A percentile compares a stretch with the other conserved stretches of the same genome.
Evolutionary conservation across 1,140 invertebrate genomes (phyloP).

Genomic region (Drosophila kepulauana): DNA sequence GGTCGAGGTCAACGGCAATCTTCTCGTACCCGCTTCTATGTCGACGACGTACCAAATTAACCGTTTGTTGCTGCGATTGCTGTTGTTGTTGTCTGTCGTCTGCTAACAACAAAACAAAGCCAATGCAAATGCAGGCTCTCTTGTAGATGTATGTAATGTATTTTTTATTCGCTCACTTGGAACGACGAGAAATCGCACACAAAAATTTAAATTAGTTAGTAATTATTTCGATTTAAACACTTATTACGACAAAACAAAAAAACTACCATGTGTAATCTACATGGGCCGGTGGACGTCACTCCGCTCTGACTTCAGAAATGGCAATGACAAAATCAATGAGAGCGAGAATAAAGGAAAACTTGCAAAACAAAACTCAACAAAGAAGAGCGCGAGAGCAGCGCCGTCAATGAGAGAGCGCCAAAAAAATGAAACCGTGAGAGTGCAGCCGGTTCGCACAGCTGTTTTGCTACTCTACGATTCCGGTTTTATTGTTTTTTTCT

Average conservation of each 20-base stretch:
- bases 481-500: neutral
- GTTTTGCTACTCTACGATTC: neutral
- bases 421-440: constrained; percentile 1
- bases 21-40: constrained; percentile 29
- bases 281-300: constrained; percentile 15
- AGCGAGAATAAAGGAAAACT: constrained; percentile 35
- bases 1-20: constrained; percentile 66
- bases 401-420: neutral
- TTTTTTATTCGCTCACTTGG: neutral
- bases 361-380: constrained; percentile 1
- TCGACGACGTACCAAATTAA: constrained; percentile 35
- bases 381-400: constrained; percentile 8
- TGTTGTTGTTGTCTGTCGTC: too few relatives aligned
- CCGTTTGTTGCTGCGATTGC: constrained; percentile 55
- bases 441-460: neutral
- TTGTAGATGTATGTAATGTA: neutral
- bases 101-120: constrained; percentile 35
- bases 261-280: constrained; percentile 7
- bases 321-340: constrained; percentile 13
- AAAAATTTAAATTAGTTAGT: constrained; percentile 27
- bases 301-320: constrained; percentile 27
- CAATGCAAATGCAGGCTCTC: constrained; percentile 9
- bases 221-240: constrained; percentile 41
- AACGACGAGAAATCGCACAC: constrained; percentile 10
- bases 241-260: constrained; percentile 26